Conservation (phyloP, 1,140 invertebrate species). For the Vanessa tameamea region DNA sequence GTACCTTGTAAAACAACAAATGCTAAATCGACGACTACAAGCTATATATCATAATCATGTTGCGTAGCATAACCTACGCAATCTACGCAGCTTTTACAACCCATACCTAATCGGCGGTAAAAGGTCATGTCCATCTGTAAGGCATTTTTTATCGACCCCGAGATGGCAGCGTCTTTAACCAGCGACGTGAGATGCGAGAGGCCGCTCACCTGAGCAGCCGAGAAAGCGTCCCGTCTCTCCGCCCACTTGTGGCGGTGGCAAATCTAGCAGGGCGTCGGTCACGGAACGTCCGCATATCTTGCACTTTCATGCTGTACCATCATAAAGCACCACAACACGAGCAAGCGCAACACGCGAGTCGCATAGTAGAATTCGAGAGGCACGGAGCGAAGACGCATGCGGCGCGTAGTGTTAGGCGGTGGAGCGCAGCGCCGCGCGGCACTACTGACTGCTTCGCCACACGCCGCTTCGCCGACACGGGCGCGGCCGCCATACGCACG, state of each 20-base stretch:
- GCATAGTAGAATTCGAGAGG: slow-evolving; percentile 56
- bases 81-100: slow-evolving; percentile 41
- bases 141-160: slow-evolving; percentile 69
- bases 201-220: slow-evolving; percentile 73
- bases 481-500: slow-evolving; percentile 65
- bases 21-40: slow-evolving; percentile 1
- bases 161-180: slow-evolving; percentile 65
- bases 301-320: slow-evolving; percentile 76
- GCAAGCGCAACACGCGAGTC: slow-evolving; percentile 77
- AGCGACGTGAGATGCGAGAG: slow-evolving; percentile 64
- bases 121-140: slow-evolving; percentile 41
- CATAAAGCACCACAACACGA: slow-evolving; percentile 78
- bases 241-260: slow-evolving; percentile 73
- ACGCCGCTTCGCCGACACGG: slow-evolving; percentile 49
- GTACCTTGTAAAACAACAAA: slow-evolving; percentile 20
- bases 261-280: slow-evolving; percentile 56
- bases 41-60: background rate
- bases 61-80: slow-evolving; percentile 45
- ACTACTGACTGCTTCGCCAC: slow-evolving; percentile 68
- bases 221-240: slow-evolving; percentile 65
- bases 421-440: slow-evolving; percentile 63
- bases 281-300: slow-evolving; percentile 78
- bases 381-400: slow-evolving; percentile 45
- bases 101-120: slow-evolving; percentile 29
- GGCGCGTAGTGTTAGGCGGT: slow-evolving; percentile 43